Evolutionary conservation across 2,888 invertebrate species (phyloP).

Genomic region (Tetramorium bicarinatum): DNA sequence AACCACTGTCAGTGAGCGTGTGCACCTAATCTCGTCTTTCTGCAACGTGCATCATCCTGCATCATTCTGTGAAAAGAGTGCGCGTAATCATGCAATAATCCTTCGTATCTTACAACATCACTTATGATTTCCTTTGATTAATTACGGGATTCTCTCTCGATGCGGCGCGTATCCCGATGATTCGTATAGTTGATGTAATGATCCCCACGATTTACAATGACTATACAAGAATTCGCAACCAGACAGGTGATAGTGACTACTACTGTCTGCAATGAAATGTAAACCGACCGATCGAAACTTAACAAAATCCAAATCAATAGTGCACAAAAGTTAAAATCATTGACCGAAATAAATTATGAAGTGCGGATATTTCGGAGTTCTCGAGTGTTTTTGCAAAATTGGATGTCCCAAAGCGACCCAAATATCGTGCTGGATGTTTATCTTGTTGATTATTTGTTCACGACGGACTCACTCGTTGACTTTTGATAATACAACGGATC

Average conservation of each 20-base stretch:
- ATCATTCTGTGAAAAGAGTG: slow-evolving; percentile 19
- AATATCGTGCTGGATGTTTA: slow-evolving; percentile 36
- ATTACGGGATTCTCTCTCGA: neutral
- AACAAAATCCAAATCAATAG: neutral
- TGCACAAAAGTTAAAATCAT: slow-evolving; percentile 20
- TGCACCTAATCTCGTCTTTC: slow-evolving; percentile 65
- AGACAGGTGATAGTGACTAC: neutral
- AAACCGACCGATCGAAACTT: neutral
- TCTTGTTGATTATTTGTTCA: slow-evolving; percentile 48
- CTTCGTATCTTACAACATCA: neutral
- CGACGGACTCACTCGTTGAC: neutral
- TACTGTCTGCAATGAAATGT: slow-evolving; percentile 23
- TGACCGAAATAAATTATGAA: slow-evolving; percentile 42
- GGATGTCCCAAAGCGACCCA: slow-evolving; percentile 2
- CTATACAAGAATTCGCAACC: neutral
- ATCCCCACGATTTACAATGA: slow-evolving; percentile 15
- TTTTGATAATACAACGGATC: slow-evolving; percentile 70
- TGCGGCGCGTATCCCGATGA: neutral
- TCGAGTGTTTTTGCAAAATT: neutral
- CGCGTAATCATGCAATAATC: neutral
- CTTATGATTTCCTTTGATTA: slow-evolving; percentile 13
- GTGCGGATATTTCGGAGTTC: neutral
- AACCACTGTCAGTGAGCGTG: slow-evolving; percentile 81
- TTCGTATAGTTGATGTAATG: neutral
- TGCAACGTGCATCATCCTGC: slow-evolving; percentile 20